Conservation (phyloP, 2,888 invertebrate genomes). For the Suillia variegata region DNA sequence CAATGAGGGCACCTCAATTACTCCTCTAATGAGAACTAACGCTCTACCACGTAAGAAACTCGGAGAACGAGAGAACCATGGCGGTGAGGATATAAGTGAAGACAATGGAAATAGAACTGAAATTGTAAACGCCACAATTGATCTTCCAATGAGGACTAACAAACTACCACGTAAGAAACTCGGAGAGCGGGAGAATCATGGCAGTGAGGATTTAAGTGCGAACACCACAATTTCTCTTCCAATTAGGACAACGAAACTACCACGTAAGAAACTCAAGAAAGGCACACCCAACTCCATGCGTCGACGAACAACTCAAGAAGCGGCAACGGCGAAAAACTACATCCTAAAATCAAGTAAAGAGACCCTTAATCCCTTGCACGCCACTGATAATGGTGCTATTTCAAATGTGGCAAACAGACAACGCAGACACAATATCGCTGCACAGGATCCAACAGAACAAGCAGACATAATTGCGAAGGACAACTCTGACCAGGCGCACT, state of each 20-base stretch:
- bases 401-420: slow-evolving; percentile 12
- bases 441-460: not conserved
- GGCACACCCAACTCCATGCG: not conserved
- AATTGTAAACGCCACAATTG: no score
- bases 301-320: slow-evolving; percentile 8
- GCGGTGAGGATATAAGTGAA: slow-evolving; percentile 51
- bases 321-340: no score
- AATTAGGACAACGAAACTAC: no score
- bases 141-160: slow-evolving; percentile 8
- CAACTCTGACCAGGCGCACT: slow-evolving; percentile 9
- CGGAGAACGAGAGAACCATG: slow-evolving; percentile 56
- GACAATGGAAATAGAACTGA: slow-evolving; percentile 33
- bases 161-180: slow-evolving; percentile 36
- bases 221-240: not conserved
- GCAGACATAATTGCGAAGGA: not conserved
- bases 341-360: no score
- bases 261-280: no score
- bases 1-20: slow-evolving; percentile 21
- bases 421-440: not conserved
- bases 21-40: no score
- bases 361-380: no score
- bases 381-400: no score
- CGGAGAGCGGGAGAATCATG: slow-evolving; percentile 12
- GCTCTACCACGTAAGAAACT: no score
- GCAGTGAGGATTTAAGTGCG: not conserved